Percentiles rank a stretch among this genome's conserved stretches.
These are phyloP conservation scores for Hemicordylus capensis DNA, from an alignment of 2,113 vertebrate species.

Conservation along the genomic window DNA sequence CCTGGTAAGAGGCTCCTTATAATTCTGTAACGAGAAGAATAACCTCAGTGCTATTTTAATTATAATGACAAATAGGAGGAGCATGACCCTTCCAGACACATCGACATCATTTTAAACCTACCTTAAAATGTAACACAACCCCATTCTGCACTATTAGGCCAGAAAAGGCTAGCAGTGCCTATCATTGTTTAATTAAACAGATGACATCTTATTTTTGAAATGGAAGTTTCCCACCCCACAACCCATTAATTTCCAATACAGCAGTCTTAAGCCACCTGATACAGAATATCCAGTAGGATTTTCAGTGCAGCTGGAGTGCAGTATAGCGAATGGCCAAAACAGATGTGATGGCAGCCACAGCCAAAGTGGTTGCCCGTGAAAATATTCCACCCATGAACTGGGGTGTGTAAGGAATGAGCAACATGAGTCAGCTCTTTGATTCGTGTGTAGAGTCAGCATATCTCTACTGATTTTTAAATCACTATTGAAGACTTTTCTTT, in stretches of 20 bases:
- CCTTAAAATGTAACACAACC: not conserved
- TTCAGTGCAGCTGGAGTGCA: not conserved
- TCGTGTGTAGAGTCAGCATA: not conserved
- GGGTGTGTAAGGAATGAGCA: too few species aligned
- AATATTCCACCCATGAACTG: not conserved
- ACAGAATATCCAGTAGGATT: slow-evolving; percentile 25
- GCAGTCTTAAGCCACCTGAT: not conserved
- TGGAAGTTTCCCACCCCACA: not conserved
- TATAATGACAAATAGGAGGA: slow-evolving; percentile 16
- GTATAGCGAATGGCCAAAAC: not conserved
- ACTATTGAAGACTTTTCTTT: too few species aligned
- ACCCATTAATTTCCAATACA: not conserved
- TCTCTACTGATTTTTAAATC: too few species aligned
- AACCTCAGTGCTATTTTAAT: not conserved
- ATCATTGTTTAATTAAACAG: slow-evolving; percentile 25
- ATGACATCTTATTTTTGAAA: slow-evolving; percentile 15
- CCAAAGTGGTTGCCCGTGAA: not conserved
- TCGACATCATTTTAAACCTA: not conserved
- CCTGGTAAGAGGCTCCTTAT: accelerated
- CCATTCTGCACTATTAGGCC: not conserved
- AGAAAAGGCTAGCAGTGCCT: not conserved
- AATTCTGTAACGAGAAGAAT: not conserved
- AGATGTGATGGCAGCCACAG: not conserved
- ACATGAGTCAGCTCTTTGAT: not conserved
- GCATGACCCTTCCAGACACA: not conserved